These are phyloP conservation scores for Bos taurus DNA, from an alignment of 2,113 vertebrate species.

Conservation along the genomic window DNA sequence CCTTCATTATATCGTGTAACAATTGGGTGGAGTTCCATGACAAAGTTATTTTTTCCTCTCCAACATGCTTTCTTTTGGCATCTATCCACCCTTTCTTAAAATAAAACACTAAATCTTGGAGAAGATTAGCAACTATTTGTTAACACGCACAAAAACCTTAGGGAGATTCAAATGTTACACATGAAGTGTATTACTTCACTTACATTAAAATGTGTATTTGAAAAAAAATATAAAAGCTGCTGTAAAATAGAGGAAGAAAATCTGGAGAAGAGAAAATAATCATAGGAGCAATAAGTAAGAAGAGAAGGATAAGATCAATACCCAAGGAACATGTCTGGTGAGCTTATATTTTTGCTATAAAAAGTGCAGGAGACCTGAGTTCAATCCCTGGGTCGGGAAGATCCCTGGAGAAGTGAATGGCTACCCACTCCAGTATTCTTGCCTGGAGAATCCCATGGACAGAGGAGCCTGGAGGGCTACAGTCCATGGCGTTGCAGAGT, in stretches of 20 bases:
- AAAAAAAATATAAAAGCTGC: background rate
- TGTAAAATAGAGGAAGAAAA: slow-evolving; percentile 7
- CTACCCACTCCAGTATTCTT: background rate
- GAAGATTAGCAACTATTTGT: background rate
- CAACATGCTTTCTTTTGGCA: background rate
- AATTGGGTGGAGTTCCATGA: background rate
- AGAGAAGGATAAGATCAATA: background rate
- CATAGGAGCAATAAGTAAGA: background rate
- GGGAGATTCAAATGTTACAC: background rate
- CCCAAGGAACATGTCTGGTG: background rate
- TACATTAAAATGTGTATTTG: background rate
- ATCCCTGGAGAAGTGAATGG: background rate
- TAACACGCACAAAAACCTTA: background rate
- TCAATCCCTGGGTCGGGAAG: background rate
- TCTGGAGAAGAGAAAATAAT: slow-evolving; percentile 24
- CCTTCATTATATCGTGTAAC: background rate
- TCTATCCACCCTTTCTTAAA: background rate
- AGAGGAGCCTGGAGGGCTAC: background rate
- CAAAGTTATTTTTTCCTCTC: background rate
- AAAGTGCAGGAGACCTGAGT: background rate
- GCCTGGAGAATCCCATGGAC: background rate
- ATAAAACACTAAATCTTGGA: background rate
- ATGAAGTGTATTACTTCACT: background rate
- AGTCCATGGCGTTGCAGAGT: background rate
- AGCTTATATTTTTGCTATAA: background rate